phyloP scores from a whole-genome alignment of 2,888 invertebrate species.

The Nephrotoma guestfalica region DNA sequence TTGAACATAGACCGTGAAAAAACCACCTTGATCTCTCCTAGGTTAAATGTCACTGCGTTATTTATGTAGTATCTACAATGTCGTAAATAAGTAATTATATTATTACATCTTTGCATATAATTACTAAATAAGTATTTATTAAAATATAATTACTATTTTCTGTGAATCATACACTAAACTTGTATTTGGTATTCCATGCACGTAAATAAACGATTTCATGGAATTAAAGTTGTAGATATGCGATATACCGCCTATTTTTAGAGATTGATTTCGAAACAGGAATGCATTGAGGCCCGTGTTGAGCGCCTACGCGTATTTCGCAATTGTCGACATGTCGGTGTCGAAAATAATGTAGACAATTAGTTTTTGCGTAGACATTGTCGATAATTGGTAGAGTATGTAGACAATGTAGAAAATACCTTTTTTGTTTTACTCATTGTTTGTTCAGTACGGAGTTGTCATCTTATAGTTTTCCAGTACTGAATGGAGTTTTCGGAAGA shows the following conservation, averaged over 20 bases:
- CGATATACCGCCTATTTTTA: not conserved
- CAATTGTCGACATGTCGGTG: no score
- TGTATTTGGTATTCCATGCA: no score
- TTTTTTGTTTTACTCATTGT: no score
- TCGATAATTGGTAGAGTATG: no score
- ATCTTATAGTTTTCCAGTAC: no score
- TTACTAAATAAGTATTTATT: not conserved
- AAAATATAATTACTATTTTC: not conserved
- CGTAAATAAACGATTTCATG: not conserved
- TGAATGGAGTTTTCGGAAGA: no score
- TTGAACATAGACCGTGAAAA: not conserved
- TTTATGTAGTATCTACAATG: not conserved
- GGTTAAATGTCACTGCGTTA: not conserved
- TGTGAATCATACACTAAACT: not conserved
- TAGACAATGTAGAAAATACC: no score
- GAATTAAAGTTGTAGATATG: not conserved
- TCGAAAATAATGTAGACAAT: no score
- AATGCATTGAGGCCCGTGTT: not conserved
- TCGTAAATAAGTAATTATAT: not conserved
- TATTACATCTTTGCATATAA: not conserved
- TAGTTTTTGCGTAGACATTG: no score
- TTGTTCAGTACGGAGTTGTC: no score
- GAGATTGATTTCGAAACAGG: not conserved
- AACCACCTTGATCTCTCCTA: not conserved
- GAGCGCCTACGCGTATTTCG: no score